phyloP scores from a whole-genome alignment of 1,140 invertebrate species.

The Triops longicaudatus region DNA sequence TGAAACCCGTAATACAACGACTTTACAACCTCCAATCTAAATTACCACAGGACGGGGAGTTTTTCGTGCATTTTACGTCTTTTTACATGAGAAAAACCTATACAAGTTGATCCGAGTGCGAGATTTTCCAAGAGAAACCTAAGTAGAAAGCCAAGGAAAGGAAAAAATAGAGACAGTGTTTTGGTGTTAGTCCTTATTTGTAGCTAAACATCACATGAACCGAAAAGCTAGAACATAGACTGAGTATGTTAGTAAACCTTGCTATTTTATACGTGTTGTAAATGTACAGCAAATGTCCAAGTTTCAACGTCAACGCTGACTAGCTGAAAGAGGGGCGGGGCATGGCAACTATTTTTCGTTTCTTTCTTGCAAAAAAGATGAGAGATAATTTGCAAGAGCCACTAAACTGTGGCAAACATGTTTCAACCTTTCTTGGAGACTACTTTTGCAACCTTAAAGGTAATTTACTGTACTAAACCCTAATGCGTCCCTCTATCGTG shows the following conservation, averaged over 20 bases:
- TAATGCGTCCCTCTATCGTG: too few species aligned
- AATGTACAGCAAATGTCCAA: slow-evolving; percentile 3
- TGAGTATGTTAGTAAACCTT: neutral
- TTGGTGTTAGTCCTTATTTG: neutral
- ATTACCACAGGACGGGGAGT: neutral
- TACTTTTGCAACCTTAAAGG: too few species aligned
- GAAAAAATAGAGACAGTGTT: neutral
- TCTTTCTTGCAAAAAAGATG: neutral
- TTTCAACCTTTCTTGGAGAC: too few species aligned
- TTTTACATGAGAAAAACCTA: neutral
- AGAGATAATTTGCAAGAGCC: too few species aligned
- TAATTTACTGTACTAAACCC: too few species aligned
- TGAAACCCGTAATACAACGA: neutral
- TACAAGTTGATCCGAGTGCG: neutral
- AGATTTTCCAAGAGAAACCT: too few species aligned
- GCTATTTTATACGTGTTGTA: too few species aligned
- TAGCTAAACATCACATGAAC: slow-evolving; percentile 5
- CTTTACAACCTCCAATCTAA: neutral
- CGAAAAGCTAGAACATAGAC: neutral
- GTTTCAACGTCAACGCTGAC: slow-evolving; percentile 4
- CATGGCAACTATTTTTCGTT: neutral
- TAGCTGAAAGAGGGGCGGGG: neutral
- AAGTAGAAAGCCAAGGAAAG: neutral
- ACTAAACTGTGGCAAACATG: too few species aligned
- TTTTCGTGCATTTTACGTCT: neutral